Evolutionary conservation across 2,888 invertebrate species (phyloP), one percentile per base, ranked within the genome.

Genomic region (Megamerina dolium): DNA sequence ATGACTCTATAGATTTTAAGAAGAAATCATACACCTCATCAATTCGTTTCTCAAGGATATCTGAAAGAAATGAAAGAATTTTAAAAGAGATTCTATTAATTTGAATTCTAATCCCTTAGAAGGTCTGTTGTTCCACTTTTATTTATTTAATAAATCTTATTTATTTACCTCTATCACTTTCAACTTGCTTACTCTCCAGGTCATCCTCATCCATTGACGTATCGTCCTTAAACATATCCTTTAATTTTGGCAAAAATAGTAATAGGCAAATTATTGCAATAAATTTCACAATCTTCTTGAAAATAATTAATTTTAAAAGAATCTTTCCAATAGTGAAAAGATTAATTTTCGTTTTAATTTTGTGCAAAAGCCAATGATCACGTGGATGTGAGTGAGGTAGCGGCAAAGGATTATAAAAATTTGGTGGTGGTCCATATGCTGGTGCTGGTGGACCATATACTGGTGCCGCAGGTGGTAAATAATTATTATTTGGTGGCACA

Each of bases 261-360:
- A 88, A 67, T 61, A 87, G 74, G 60, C 83, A 87, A 55, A 87
- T 78, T 5, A 86, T 75, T 0, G 83, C 87, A 31, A 87, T 79
- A 69, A 87, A 86, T 55, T 86, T 85, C 44, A 88, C 81, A 39
- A 87, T 79, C 69, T 87, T 83, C 70, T 88, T 88, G 65, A 88
- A 87, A 54, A 88, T 81, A 4, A 87, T 71, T 38, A 87, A 66
- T 64, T 88, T 88, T 26, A 87, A 66, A 43, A 87, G 59, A 45
- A 87, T 77, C 70, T 87, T 87, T 1, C 84, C 84, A 41, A 86
- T 67, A 0, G 85, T 84, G 47, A 83, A 75, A 2, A 85, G 75
- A 58, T 83, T 82, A 38, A 86, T 59, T 68, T 87, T 86, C 18
- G 82, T 70, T 35, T 82, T 79, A 1, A 86, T 70, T 60, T 85